phyloP scores from a whole-genome alignment of 2,113 vertebrate genomes.

The Morone saxatilis region DNA sequence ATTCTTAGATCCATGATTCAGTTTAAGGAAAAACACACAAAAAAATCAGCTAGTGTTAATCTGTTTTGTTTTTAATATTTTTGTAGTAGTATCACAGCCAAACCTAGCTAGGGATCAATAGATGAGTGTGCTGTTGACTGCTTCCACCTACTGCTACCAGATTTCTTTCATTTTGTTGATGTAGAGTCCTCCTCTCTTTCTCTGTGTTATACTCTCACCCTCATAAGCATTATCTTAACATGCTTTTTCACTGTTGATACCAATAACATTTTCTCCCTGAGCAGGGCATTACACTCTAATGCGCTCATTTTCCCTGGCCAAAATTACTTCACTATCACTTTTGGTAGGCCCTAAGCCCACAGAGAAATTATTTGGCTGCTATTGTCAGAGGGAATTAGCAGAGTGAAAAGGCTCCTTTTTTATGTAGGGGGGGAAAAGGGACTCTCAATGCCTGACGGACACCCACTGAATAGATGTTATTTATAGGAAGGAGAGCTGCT shows the following conservation, averaged over 20 bases:
- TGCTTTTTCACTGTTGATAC: conserved; percentile 65
- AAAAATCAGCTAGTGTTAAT: neutral
- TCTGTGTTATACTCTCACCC: conserved; percentile 29
- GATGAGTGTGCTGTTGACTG: neutral
- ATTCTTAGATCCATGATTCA: too few relatives aligned
- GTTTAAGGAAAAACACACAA: neutral
- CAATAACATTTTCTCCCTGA: conserved; percentile 73
- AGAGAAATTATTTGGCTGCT: conserved; percentile 75
- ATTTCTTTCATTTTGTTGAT: conserved; percentile 28
- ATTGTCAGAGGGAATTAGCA: conserved; percentile 72
- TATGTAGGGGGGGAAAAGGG: neutral
- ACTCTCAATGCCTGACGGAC: conserved; percentile 58
- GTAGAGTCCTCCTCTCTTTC: neutral
- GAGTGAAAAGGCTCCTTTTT: conserved; percentile 58
- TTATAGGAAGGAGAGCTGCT: conserved; percentile 63
- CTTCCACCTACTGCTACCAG: conserved; percentile 13
- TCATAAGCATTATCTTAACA: conserved; percentile 65
- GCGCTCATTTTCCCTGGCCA: conserved; percentile 69
- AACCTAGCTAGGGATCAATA: conserved; percentile 6
- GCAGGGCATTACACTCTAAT: conserved; percentile 74
- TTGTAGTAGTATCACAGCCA: neutral
- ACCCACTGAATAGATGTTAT: conserved; percentile 70
- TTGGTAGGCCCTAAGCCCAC: conserved; percentile 66
- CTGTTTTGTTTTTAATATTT: neutral
- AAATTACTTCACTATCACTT: conserved; percentile 73